These are phyloP conservation scores for Brienomyrus longianalis DNA, from an alignment of 2,113 vertebrate genomes.

Conservation along the genomic window DNA sequence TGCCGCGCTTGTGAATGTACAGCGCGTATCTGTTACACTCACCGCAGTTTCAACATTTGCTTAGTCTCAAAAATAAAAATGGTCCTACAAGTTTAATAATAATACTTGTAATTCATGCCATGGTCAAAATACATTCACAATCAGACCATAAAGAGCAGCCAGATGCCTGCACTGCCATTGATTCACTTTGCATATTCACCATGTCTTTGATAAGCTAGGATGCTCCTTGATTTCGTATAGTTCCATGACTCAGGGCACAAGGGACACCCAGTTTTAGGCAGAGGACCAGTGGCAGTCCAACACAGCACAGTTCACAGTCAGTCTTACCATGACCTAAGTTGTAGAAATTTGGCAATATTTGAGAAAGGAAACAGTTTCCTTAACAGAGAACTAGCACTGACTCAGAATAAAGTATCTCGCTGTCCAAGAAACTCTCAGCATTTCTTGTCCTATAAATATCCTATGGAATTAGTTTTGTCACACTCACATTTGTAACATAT, in stretches of 20 bases:
- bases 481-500: not conserved
- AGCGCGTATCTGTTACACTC: not conserved
- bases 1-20: not conserved
- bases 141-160: not conserved
- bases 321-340: conserved; percentile 29
- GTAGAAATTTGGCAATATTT: conserved; percentile 15
- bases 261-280: not conserved
- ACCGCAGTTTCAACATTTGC: not conserved
- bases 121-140: not conserved
- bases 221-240: not conserved
- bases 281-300: conserved; percentile 12
- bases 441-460: not conserved
- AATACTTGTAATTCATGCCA: not conserved
- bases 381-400: conserved; percentile 8
- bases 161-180: not conserved
- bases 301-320: conserved; percentile 21
- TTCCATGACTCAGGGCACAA: not conserved
- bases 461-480: not conserved
- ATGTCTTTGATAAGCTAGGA: not conserved
- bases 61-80: not conserved
- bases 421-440: not conserved
- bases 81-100: not conserved
- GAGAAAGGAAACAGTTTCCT: conserved; percentile 27
- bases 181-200: not conserved
- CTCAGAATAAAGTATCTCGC: not conserved